These are phyloP conservation scores for Bombyx mori DNA, from an alignment of 1,140 invertebrate genomes.

Conservation along the genomic window ASM3026992v2 NC_085121.1:465001-465500, in stretches of 20 bases:
- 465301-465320: slow-evolving; percentile 15
- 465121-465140: neutral
- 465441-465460: slow-evolving; percentile 41
- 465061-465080: too few relatives aligned
- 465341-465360: slow-evolving; percentile 48
- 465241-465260: slow-evolving; percentile 4
- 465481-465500: slow-evolving; percentile 36
- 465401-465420: slow-evolving; percentile 38
- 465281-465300: slow-evolving; percentile 3
- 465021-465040: neutral
- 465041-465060: neutral
- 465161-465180: too few relatives aligned
- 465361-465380: slow-evolving; percentile 6
- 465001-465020: neutral
- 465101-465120: neutral
- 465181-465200: neutral
- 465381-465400: slow-evolving; percentile 6
- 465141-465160: too few relatives aligned
- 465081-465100: neutral
- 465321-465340: slow-evolving; percentile 48
- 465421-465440: slow-evolving; percentile 32
- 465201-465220: slow-evolving; percentile 4
- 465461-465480: slow-evolving; percentile 38
- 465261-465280: slow-evolving; percentile 9
- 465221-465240: slow-evolving; percentile 1